Evolutionary conservation across 2,797 vertebrate genomes (phyloP), one percentile per base, ranked within the genome.

Genomic region (Mormyrops boulengeri): DNA sequence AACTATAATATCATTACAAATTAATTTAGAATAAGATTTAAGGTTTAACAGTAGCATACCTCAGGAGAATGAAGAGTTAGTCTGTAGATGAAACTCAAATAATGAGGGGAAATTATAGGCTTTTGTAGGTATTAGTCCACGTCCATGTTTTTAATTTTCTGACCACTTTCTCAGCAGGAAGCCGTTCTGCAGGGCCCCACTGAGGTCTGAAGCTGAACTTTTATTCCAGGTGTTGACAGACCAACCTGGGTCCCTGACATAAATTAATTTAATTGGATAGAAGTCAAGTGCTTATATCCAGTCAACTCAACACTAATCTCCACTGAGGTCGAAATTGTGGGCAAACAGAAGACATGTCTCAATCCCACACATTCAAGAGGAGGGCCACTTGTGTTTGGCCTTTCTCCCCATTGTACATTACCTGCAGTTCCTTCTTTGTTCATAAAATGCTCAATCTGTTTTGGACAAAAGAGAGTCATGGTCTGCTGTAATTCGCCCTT

Each of bases 181-280:
- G 85, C 34, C 73, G 85, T 30, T 55, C 52, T 91, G 84, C 82
- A 90, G 44, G 7, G 17, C 82, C 80, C 57, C 89, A 52, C 22
- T 50, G 7, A n/a, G 38, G 86, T 57, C 14, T 34, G 3, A 87
- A 85, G 49, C 26, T 55, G n/a, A 88, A 86, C 90, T 91, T 90
- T 91, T 82, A 89, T 90, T 90, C 91, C 49, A 69, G 88, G 91
- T 90, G 91, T 92, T 92, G 90, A 92, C 91, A 92, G 91, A 89
- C 85, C 87, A 90, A 88, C 49, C 88, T 3, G 62, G 80, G 89
- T 92, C 85, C 73, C 88, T 91, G 90, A 93, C 91, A 92, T 91
- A 92, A 93, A 93, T 92, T 91, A 91, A 69, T 92, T 91, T 92
- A 92, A 93, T 92, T 92, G 91, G 91, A 80, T 90, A 90, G 88